Base-by-base conservation (phyloP, 2,888 invertebrate genomes). In the Diaprepes abbreviatus region DNA sequence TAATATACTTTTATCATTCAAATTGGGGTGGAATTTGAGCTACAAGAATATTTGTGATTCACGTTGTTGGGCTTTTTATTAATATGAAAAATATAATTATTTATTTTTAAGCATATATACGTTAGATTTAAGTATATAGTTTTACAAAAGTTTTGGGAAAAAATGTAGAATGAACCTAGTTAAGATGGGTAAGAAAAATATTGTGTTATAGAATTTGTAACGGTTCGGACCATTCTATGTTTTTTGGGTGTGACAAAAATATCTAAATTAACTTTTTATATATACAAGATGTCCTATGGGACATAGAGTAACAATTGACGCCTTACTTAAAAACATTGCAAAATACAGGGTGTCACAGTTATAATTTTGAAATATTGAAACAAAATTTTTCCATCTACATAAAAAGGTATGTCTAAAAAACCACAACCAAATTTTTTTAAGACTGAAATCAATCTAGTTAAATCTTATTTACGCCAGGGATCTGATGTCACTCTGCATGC, bases 31-130 rank as follows among this genome's bases (percentile, higher is more conserved):
- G 33, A 55, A 31, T 62, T 66, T 66, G 50, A 68, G 38, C 69
- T 57, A 64, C 59, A 65, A 59, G 58, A 36, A 67, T 63, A 71
- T 50, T 70, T 71, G 71, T 71, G 71, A 71, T 71, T 71, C 33
- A 63, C 50, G 65, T 69, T 72, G 69, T 69, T 72, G 66, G 66
- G 63, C 70, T 72, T 72, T 71, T 72, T 58, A 66, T 40, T 48
- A 67, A 38, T 63, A 69, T 58, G 14, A 38, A 54, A 52, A 60
- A 48, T 66, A 60, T 60, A 50, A 71, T 67, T 66, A 71, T 66
- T 67, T 71, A 58, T 71, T 60, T 70, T 64, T 64, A 64, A 64
- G 64, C 40, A 64, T 55, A 31, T n/a, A n/a, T 55, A 64, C 52
- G 64, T 43, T 63, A 63, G 68, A 16, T 31, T 62, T 68, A 63